Base-by-base conservation (phyloP, 2,888 invertebrate genomes). In the Eugnorisma glareosa region DNA sequence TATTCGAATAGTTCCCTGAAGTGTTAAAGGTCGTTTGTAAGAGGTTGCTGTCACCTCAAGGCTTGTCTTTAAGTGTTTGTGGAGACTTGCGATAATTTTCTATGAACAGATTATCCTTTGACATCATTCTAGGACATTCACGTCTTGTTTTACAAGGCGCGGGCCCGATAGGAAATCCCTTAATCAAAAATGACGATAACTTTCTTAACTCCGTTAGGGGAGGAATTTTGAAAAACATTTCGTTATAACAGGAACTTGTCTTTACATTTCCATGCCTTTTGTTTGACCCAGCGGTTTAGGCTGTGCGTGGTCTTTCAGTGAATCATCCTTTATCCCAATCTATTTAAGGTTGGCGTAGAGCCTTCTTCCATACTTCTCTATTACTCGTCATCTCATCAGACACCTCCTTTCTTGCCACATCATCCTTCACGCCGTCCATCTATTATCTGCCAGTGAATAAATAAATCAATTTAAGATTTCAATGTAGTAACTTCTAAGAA, bases 1-100 rank as follows among this genome's bases (percentile, higher is more conserved):
- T 75, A 69, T 75, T 73, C 61, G 48, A 73, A 75, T 83, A 70
- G 72, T 79, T 83, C 70, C 43, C 57, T 78, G 75, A 61, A 75
- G 51, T 64, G 57, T 57, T 64, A 31, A 72, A 79, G 71, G 72
- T 82, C 64, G 40, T 79, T 83, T 68, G 67, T 67, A 74, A 43
- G 40, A 31, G 63, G 18, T 64, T 66, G 40, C 59, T 82, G 72
- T 73, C 59, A 77, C 75, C 28, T 77, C 66, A 64, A 68, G 77
- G 77, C 8, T 82, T 77, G 35, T 68, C 37, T 64, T 54, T 72
- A 48, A 57, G 45, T 70, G 28, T 67, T 75, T 57, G 54, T 70
- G 37, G 31, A 35, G 61, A 75, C 45, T 13, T 57, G 28, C 15
- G n/a, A 61, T 35, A 15, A 6, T 71, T 75, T 81, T 75, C 75